These are phyloP conservation scores for Anagrus nilaparvatae DNA, from an alignment of 1,140 invertebrate species.

Conservation along the genomic window DNA sequence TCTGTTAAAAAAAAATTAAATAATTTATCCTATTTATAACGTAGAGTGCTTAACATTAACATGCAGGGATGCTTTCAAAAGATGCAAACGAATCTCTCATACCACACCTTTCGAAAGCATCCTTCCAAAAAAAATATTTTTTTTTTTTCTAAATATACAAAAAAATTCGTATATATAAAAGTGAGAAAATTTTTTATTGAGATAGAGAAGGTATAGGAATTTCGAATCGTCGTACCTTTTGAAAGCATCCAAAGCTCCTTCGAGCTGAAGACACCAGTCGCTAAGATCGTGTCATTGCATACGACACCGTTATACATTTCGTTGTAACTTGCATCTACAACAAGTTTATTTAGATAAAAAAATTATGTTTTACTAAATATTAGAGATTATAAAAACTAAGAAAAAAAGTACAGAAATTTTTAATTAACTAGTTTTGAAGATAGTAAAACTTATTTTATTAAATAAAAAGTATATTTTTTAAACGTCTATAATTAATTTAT, in stretches of 20 bases:
- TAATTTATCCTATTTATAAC: too few species aligned
- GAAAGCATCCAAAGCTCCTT: constrained; percentile 95
- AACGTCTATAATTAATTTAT: too few species aligned
- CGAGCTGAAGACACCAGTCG: constrained; percentile 96
- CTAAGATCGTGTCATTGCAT: constrained; percentile 96
- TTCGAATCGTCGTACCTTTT: constrained; percentile 63
- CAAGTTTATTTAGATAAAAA: too few species aligned
- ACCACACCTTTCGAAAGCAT: constrained; percentile 43
- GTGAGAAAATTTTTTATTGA: neutral
- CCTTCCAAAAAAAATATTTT: constrained; percentile 17
- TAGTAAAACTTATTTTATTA: too few species aligned
- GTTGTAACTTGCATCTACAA: constrained; percentile 84
- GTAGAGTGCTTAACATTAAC: too few species aligned
- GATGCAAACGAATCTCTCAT: constrained; percentile 29
- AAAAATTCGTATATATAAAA: neutral
- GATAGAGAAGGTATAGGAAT: constrained; percentile 1
- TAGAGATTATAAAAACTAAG: too few species aligned
- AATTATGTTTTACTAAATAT: too few species aligned
- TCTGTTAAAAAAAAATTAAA: too few species aligned
- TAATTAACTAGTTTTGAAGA: too few species aligned
- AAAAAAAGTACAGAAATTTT: constrained; percentile 20
- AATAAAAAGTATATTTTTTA: too few species aligned
- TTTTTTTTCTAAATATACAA: constrained; percentile 1
- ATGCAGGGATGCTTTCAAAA: constrained; percentile 42
- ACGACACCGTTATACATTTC: constrained; percentile 96